Evolutionary conservation across 1,140 invertebrate species (phyloP), one percentile per base, ranked within the genome.

Genomic region (Atta texana): DNA sequence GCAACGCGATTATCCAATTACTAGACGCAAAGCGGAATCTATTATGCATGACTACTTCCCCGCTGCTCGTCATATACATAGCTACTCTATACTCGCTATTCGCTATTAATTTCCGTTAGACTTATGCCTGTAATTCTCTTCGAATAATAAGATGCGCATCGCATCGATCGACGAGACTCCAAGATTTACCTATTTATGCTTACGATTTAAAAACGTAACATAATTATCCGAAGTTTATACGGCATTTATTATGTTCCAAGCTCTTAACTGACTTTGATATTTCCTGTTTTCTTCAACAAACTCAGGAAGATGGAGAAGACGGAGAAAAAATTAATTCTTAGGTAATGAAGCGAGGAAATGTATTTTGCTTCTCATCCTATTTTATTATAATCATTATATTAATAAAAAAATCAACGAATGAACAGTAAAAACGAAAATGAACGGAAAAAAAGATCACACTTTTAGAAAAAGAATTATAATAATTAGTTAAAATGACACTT

Each of bases 1-100:
- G 57, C 28, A 51, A 74, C 77, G 44, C 57, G 81, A 90, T 90
- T 90, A 90, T 90, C 88, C 89, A 90, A 90, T 90, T 90, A 90
- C 80, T 74, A 82, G 72, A 89, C 77, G 89, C 44, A 85, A 80
- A 90, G 74, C 84, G 59, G 85, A 89, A 87, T 90, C 85, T 78
- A 89, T 87, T 90, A 90, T 90, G 85, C 88, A 87, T 44, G 88
- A 82, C 84, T 71, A 71, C 57, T 68, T 81, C 75, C 49, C 59
- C 69, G n/a, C 57, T 44, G 21, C 57, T 28, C 4, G 16, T 68
- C 51, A 72, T 77, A 49, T 44, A 49, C 53, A 80, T 39, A n/a
- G 7, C 18, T 55, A 78, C 55, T 74, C 39, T 63, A 34, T 34
- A 57, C 39, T 61, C 81, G 59, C 74, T 72, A 85, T 89, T 61